A percentile compares a stretch with the other conserved stretches of the same genome.
Conservation (phyloP, 2,888 invertebrate species). For the Crematogaster levior region DNA sequence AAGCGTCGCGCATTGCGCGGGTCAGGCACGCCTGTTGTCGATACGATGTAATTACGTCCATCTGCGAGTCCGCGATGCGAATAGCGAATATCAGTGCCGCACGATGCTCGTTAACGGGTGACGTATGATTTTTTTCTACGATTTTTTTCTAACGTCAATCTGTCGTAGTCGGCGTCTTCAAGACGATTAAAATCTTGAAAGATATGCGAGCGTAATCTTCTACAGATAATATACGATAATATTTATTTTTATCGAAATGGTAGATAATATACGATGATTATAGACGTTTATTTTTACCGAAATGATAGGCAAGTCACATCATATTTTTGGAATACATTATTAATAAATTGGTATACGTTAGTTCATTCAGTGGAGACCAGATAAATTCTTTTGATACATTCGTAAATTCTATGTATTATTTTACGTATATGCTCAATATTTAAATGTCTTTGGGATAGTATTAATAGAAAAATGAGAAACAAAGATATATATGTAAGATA, state of each 20-base stretch:
- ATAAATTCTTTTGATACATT: neutral
- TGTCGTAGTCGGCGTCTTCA: slow-evolving; percentile 1
- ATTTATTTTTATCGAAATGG: too few relatives aligned
- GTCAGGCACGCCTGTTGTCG: slow-evolving; percentile 81
- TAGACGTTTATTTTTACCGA: neutral
- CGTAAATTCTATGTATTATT: neutral
- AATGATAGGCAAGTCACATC: neutral
- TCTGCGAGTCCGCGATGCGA: slow-evolving; percentile 52
- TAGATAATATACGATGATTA: too few relatives aligned
- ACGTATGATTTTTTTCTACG: slow-evolving; percentile 10
- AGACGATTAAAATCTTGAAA: slow-evolving; percentile 15
- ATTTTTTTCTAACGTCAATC: neutral
- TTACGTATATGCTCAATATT: neutral
- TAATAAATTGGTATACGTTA: neutral
- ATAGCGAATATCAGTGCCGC: slow-evolving; percentile 22
- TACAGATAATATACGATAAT: neutral
- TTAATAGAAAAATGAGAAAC: neutral
- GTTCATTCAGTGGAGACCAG: neutral
- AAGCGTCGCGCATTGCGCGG: slow-evolving; percentile 78
- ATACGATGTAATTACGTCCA: slow-evolving; percentile 78
- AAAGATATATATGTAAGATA: neutral
- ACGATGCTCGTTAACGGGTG: slow-evolving; percentile 29
- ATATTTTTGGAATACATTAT: neutral
- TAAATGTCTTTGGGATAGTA: neutral
- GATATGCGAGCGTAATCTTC: neutral